phyloP scores from a whole-genome alignment of 2,113 vertebrate genomes.

The Odobenus rosmarus region DNA sequence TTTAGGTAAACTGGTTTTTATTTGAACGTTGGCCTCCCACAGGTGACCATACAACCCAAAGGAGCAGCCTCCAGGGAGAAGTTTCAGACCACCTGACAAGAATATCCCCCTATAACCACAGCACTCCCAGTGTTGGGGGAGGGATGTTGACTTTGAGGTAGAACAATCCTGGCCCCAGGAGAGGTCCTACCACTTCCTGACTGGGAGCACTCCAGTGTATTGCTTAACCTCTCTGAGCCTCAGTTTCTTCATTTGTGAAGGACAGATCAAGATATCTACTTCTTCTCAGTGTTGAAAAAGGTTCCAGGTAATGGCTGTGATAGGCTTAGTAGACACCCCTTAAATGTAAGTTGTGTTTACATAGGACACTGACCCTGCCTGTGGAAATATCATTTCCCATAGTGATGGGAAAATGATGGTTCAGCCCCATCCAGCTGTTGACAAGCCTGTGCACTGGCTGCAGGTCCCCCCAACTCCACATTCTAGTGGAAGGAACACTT shows the following conservation, averaged over 20 bases:
- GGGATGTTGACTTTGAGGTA: not conserved
- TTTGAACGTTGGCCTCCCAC: not conserved
- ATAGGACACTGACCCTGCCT: not conserved
- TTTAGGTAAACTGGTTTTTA: not conserved
- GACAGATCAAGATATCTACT: not conserved
- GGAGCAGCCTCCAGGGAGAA: not conserved
- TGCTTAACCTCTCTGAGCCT: not conserved
- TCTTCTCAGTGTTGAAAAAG: not conserved
- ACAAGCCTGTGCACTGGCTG: rapidly evolving
- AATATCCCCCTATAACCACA: not conserved
- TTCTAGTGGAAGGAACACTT: not conserved
- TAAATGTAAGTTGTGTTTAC: not conserved
- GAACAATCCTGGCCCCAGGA: not conserved
- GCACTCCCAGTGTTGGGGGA: not conserved
- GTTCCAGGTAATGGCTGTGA: not conserved
- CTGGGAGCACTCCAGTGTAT: not conserved
- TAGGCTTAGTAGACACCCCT: not conserved
- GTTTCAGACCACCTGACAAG: not conserved
- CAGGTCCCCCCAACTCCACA: not conserved
- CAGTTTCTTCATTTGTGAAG: not conserved
- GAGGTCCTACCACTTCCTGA: not conserved
- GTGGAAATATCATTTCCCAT: not conserved
- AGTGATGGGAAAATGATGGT: not conserved
- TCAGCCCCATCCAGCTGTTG: not conserved
- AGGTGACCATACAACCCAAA: not conserved